These are phyloP conservation scores for Bergia sp. DNA, from an alignment of 92 coral and sea anemone genomes.

Conservation along the genomic window DNA sequence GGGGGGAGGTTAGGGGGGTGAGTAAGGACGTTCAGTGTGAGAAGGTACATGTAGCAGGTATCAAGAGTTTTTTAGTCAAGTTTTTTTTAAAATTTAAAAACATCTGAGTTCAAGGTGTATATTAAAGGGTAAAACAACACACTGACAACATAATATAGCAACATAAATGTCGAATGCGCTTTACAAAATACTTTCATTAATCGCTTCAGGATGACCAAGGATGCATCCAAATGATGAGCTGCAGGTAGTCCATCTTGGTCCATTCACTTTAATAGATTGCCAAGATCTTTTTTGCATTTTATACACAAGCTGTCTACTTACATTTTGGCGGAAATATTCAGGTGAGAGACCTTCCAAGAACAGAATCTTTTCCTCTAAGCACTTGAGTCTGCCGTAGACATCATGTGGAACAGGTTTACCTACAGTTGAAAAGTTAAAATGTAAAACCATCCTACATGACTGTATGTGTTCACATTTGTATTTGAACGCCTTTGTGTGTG, in stretches of 20 bases:
- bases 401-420: conserved; percentile 83
- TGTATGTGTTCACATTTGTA: background rate
- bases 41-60: no score
- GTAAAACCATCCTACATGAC: background rate
- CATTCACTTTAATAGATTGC: background rate
- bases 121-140: no score
- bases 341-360: conserved; percentile 95
- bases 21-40: no score
- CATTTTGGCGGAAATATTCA: conserved; percentile 77
- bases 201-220: background rate
- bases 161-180: background rate
- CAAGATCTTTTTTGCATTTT: background rate
- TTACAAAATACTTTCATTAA: no score
- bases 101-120: no score
- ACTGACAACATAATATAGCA: no score
- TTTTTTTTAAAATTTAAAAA: no score
- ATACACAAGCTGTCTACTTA: conserved; percentile 13
- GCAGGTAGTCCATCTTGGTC: background rate
- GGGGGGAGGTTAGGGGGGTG: no score
- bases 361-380: conserved; percentile 79
- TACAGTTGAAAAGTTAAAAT: conserved; percentile 22
- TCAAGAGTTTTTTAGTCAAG: no score
- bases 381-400: conserved; percentile 74
- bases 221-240: background rate
- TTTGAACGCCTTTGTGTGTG: no score